These are phyloP conservation scores for Himalopsyche kuldschensis DNA, from an alignment of 2,888 invertebrate genomes.

Conservation along the genomic window DNA sequence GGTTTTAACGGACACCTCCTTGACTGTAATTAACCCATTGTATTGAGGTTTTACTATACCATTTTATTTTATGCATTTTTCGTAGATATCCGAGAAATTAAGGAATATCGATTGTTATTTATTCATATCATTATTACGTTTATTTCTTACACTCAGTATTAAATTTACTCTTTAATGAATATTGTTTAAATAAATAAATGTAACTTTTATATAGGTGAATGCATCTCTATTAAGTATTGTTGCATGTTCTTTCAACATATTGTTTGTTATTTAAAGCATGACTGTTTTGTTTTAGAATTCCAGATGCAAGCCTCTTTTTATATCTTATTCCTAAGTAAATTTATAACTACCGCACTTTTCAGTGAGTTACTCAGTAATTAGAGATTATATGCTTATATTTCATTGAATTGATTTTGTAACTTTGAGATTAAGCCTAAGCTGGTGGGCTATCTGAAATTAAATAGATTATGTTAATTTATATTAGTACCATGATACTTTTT, in stretches of 20 bases:
- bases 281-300: background rate
- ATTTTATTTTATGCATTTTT: background rate
- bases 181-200: background rate
- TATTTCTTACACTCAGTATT: background rate
- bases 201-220: background rate
- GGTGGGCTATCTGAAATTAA: too few species aligned
- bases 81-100: background rate
- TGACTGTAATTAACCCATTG: too few species aligned
- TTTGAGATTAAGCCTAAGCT: background rate
- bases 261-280: too few species aligned
- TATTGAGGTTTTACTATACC: too few species aligned
- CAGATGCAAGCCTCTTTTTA: background rate
- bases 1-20: too few species aligned
- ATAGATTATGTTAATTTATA: too few species aligned
- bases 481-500: too few species aligned
- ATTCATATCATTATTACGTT: background rate
- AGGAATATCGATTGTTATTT: background rate
- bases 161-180: background rate
- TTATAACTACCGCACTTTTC: background rate
- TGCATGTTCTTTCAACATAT: background rate
- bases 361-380: background rate
- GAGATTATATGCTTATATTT: background rate
- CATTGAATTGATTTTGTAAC: background rate
- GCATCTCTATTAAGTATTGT: background rate
- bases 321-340: background rate